Percentiles rank a stretch among this genome's conserved stretches.
These are phyloP conservation scores for Heptranchias perlo DNA, from an alignment of 2,113 vertebrate genomes.

Conservation along the genomic window DNA sequence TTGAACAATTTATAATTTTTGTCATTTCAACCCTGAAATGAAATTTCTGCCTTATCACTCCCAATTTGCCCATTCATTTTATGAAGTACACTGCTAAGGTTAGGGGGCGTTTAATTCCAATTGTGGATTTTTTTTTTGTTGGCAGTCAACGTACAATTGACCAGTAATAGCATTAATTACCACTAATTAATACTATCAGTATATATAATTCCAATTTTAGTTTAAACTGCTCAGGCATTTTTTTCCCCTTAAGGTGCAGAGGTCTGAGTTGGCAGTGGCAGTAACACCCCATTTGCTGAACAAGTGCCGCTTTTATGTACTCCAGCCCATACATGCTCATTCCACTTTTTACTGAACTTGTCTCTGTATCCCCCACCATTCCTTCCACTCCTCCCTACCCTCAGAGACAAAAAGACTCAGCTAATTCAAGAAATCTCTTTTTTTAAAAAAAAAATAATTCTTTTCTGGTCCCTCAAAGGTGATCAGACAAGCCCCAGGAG, in stretches of 20 bases:
- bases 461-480: neutral
- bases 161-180: neutral
- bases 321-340: neutral
- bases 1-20: neutral
- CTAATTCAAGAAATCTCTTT: neutral
- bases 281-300: too few species aligned
- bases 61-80: neutral
- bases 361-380: neutral
- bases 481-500: too few species aligned
- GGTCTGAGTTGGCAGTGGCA: too few species aligned
- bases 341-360: neutral
- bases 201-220: neutral
- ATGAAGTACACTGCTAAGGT: neutral
- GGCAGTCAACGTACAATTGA: neutral
- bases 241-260: too few species aligned
- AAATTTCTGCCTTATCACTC: neutral
- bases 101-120: neutral
- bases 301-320: too few species aligned
- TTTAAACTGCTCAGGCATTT: neutral
- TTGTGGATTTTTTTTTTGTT: neutral
- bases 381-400: neutral
- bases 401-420: neutral
- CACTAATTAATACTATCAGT: neutral
- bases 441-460: too few species aligned
- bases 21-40: neutral